Percentiles rank a stretch among this genome's conserved stretches.
phyloP scores from a whole-genome alignment of 2,888 invertebrate genomes.

The Steinernema hermaphroditum region DNA sequence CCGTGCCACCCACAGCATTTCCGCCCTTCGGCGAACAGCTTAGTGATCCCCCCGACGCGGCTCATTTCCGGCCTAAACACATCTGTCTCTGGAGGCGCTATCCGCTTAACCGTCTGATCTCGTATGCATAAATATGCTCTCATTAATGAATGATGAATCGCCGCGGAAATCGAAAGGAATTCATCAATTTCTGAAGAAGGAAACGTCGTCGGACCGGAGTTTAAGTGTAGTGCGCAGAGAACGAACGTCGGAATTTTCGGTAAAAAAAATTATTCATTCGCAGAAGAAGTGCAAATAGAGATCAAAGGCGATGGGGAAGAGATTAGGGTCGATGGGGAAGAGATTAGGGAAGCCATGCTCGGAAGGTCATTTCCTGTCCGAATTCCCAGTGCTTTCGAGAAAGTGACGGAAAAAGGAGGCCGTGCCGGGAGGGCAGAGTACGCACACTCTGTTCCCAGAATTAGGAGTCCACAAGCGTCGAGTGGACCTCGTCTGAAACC shows the following conservation, averaged over 20 bases:
- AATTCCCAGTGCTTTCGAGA: too few species aligned
- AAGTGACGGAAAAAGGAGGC: neutral
- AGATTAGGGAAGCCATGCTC: too few species aligned
- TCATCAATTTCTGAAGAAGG: conserved; percentile 22
- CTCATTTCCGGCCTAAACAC: neutral
- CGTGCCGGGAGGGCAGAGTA: conserved; percentile 2
- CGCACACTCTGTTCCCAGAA: neutral
- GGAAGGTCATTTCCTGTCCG: too few species aligned
- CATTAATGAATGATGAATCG: conserved; percentile 13
- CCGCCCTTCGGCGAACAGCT: too few species aligned
- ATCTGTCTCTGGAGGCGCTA: neutral
- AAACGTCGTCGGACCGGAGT: neutral
- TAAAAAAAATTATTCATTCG: neutral
- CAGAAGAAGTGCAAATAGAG: neutral
- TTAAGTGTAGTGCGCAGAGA: too few species aligned
- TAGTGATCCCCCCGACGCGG: neutral
- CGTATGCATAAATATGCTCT: conserved; percentile 24
- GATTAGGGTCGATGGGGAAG: too few species aligned
- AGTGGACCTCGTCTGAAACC: neutral
- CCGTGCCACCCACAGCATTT: neutral
- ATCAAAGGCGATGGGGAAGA: too few species aligned
- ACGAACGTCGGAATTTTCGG: neutral
- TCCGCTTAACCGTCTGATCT: conserved; percentile 1
- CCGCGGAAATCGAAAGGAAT: neutral
- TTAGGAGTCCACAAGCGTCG: conserved; percentile 1